Percentiles rank a stretch among this genome's conserved stretches.
These are phyloP conservation scores for Rutilus rutilus DNA, from an alignment of 2,113 vertebrate genomes.

Conservation along the genomic window DNA sequence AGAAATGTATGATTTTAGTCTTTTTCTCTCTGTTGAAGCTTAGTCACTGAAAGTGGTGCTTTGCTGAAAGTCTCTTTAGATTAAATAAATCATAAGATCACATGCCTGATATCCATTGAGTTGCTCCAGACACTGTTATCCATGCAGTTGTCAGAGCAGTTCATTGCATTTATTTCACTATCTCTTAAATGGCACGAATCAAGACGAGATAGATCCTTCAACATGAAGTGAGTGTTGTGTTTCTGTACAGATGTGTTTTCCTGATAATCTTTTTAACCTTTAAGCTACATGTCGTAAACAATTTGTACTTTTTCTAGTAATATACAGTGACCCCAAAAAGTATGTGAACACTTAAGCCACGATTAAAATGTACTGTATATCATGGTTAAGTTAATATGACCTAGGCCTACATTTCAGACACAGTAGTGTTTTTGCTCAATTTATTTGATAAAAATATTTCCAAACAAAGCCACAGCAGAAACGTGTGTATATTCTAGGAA, in stretches of 20 bases:
- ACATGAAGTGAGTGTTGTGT: background rate
- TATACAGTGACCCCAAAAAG: background rate
- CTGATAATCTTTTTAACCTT: background rate
- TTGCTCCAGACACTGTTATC: constrained; percentile 9
- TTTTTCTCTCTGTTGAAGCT: constrained; percentile 34
- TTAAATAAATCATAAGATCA: constrained; percentile 38
- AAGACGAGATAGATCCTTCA: background rate
- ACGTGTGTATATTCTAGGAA: background rate
- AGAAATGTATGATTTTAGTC: constrained; percentile 12
- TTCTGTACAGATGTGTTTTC: constrained; percentile 11
- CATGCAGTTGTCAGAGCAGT: constrained; percentile 14
- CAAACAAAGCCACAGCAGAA: background rate
- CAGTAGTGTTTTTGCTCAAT: background rate
- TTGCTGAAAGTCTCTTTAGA: constrained; percentile 42
- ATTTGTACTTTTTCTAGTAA: background rate
- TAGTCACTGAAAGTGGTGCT: constrained; percentile 32
- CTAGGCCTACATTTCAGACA: background rate
- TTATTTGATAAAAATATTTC: background rate
- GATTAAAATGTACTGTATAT: background rate
- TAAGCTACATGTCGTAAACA: background rate
- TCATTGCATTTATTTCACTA: background rate
- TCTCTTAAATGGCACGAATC: constrained; percentile 10
- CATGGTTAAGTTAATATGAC: background rate
- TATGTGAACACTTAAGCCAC: background rate
- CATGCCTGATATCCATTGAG: constrained; percentile 6